Evolutionary conservation across 2,888 invertebrate species (phyloP), one percentile per base, ranked within the genome.

Genomic region (Pheosia tremula): DNA sequence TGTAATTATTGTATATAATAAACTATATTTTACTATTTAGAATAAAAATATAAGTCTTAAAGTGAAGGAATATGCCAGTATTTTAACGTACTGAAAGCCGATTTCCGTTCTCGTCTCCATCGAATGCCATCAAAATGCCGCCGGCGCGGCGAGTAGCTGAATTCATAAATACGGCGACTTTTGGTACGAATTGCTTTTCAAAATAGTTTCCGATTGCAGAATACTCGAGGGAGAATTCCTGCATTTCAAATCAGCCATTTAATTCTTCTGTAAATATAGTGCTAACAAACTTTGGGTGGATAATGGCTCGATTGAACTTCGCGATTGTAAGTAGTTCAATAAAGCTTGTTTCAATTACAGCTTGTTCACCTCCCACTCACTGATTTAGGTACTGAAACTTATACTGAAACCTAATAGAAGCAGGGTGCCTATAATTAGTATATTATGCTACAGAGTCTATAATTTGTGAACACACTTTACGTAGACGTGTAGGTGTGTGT

Each of bases 111-210:
- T 37, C 6, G 11, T 38, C 36, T 47, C 47, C 13, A 41, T 54
- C 10, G 45, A 13, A 59, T 13, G 37, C 59, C 47, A 59, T 59
- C 55, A 47, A 55, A 47, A 54, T 59, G 54, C 55, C 59, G 55
- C 8, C 38, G 53, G 37, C 54, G 5, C 37, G 53, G 11, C 54
- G 24, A 24, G 6, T 50, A 59, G 55, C 55, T 59, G 55, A 55
- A 59, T 59, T 59, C 55, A 13, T 37, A 59, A 59, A 37, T 49
- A 24, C 24, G 24, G 2, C 24, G n/a, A n/a, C n/a, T n/a, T n/a
- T 24, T 24, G 24, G 24, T 45, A 45, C n/a, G 7, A 10, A 53
- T 45, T 11, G 6, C 11, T 45, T 49, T 61, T 5, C 36, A 13
- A 36, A 52, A 52, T 36, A 52, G 36, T 36, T 52, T 52, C 52